Base-by-base conservation (phyloP, 2,888 invertebrate species). In the Micropterix aruncella region DNA sequence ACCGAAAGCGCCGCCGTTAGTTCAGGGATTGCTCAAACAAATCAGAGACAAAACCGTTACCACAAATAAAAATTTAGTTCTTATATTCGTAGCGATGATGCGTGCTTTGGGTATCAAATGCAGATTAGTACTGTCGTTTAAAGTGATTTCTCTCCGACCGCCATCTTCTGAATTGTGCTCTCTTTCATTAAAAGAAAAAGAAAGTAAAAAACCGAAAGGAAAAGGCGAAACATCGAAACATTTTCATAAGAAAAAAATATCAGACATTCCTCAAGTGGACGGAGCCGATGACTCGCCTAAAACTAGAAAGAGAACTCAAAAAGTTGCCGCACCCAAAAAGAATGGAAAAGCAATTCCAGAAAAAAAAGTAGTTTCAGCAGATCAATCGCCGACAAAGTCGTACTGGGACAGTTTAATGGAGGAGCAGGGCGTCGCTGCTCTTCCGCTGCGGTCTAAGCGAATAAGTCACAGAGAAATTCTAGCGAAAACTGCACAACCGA, bases 51-150 rank as follows among this genome's bases (percentile, higher is more conserved):
- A 75, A 59, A 69, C 72, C 48, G 77, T 80, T 1, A 65, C 73
- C 27, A 73, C 78, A 54, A 77, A 78, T 50, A 79, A 80, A 54
- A 81, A 85, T 65, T 69, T 80, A 48, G 78, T 84, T 42, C 75
- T 81, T 55, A 75, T 91, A 54, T 91, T 88, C 63, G 70, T 91
- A 27, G 73, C 80, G 17, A 70, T 89, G 55, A 60, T 89, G 40
- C 73, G 94, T 56, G 77, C 84, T 37, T 70, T 94, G 51, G 92
- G 92, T 0, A 66, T 92, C 46, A 81, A 86, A 56, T 83, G 83
- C 54, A 74, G 95, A 42, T 61, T 95, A 19, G 78, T 94, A 48
- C 69, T 87, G 42, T 89, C 90, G 50, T 74, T 94, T 54, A 80
- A 81, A 53, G 83, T 89, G 2, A 66, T 87, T 44, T 79, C 86